Base-by-base conservation (phyloP, 2,113 vertebrate species). In the Dendrocopos noguchii region DNA sequence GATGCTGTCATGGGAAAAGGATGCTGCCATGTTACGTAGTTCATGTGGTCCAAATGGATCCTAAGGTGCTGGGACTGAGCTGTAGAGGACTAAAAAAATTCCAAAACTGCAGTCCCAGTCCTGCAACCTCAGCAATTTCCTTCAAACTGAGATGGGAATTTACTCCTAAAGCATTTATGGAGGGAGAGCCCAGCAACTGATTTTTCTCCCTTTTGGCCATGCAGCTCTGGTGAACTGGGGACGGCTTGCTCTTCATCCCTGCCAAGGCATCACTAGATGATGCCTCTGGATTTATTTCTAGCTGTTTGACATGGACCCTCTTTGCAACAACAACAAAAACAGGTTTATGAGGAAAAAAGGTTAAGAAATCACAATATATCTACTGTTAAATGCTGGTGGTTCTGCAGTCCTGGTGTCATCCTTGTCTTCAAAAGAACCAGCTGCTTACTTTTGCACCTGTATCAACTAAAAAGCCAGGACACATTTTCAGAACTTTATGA, bases 41-140 rank as follows among this genome's bases (percentile, higher is more conserved):
- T 55, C 33, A 4, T 1, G 27, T 1, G 15, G 22, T 76, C 46
- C 12, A 18, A 18, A 10, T 0, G 3, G 17, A 31, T 61, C 70
- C 33, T 1, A 0, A 31, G 47, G 9, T 1, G 5, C 44, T 71
- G n/a, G 18, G 20, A 55, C 14, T 2, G 4, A 46, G 46, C 24
- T 63, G 22, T 28, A 21, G 34, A 78, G 27, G 16, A 36, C 31
- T 66, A 1, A 61, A 67, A 46, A 33, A 31, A 25, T 31, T 46
- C 34, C 42, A 15, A 7, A n/a, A 14, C 14, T 59, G 15, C 29
- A 16, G 80, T 80, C 64, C 19, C 10, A 20, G 46, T 61, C n/a
- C 13, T 80, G 21, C 15, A 56, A 22, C n/a, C 44, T 78, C 56
- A 47, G 76, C 27, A 34, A 8, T 31, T 91, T 70, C 18, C 46